Conservation (phyloP, 1,140 invertebrate species). For the Aricia agestis region DNA sequence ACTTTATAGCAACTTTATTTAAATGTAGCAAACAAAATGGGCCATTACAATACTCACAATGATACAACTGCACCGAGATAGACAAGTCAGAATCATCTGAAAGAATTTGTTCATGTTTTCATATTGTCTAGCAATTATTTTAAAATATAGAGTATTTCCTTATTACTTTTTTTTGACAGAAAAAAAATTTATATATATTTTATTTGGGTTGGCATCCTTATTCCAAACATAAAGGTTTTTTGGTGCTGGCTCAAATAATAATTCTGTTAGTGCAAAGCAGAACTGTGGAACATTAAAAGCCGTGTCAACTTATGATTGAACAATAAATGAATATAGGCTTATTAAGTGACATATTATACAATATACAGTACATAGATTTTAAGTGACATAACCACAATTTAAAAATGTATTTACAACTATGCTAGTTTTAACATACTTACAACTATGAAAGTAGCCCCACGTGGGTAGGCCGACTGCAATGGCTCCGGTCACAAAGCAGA, state of each 20-base stretch:
- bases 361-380: too few species aligned
- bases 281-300: background rate
- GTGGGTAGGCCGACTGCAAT: conserved; percentile 85
- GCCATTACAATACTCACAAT: conserved; percentile 45
- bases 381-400: too few species aligned
- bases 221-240: too few species aligned
- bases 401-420: too few species aligned
- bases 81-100: conserved; percentile 60
- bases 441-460: conserved; percentile 87
- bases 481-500: conserved; percentile 85
- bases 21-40: conserved; percentile 10
- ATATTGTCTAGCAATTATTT: conserved; percentile 8
- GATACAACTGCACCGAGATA: conserved; percentile 48
- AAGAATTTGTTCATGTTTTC: conserved; percentile 37
- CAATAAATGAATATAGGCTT: too few species aligned
- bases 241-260: too few species aligned
- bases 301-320: background rate
- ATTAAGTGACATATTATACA: too few species aligned
- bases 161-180: too few species aligned
- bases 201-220: too few species aligned
- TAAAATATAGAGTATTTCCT: background rate
- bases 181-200: too few species aligned
- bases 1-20: background rate
- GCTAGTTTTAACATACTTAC: conserved; percentile 50
- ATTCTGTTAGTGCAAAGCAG: background rate